phyloP scores from a whole-genome alignment of 2,797 vertebrate genomes.

The Myotis planiceps region DNA sequence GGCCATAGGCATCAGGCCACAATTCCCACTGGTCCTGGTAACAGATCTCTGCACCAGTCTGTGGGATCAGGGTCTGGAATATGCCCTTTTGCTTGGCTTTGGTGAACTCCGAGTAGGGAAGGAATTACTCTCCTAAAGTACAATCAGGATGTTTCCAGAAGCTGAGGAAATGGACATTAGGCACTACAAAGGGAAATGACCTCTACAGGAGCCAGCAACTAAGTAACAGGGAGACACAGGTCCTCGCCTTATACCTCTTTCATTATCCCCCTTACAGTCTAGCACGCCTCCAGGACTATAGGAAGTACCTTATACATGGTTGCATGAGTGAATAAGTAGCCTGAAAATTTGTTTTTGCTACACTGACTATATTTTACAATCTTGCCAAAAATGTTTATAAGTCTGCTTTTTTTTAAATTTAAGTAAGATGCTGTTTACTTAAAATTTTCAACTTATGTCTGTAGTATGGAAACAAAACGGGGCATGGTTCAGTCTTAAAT shows the following conservation, averaged over 20 bases:
- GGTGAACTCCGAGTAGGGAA: not conserved
- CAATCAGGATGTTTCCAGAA: not conserved
- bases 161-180: not conserved
- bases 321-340: not conserved
- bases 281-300: not conserved
- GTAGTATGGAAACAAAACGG: not conserved
- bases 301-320: not conserved
- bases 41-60: not conserved
- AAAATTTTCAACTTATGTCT: not conserved
- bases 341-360: not conserved
- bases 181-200: not conserved
- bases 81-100: not conserved
- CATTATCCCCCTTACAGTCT: not conserved
- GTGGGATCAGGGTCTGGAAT: not conserved
- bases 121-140: not conserved
- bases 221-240: not conserved
- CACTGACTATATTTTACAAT: not conserved
- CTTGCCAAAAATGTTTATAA: not conserved
- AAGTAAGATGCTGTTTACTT: not conserved
- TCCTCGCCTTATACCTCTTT: not conserved
- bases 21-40: fast-evolving
- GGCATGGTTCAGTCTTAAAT: not conserved
- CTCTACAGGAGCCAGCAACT: not conserved
- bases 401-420: not conserved
- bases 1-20: not conserved